These are phyloP conservation scores for Acanthisitta chloris DNA, from an alignment of 2,113 vertebrate genomes.

Conservation along the genomic window DNA sequence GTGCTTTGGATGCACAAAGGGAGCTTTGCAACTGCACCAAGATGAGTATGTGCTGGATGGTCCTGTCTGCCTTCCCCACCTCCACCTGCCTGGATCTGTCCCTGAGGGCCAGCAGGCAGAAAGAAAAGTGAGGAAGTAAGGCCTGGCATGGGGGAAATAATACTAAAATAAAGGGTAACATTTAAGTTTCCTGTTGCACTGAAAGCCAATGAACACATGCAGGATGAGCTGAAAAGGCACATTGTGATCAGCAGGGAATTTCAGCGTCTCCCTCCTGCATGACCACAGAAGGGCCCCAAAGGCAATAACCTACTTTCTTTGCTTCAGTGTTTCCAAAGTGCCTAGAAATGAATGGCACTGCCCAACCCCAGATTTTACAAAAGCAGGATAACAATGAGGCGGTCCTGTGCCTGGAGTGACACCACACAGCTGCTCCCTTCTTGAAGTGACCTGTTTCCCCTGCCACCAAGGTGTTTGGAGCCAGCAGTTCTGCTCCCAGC, in stretches of 20 bases:
- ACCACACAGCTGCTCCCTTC: not conserved
- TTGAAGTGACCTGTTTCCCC: rapidly evolving
- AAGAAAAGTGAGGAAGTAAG: not conserved
- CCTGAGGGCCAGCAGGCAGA: not conserved
- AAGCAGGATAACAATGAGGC: not conserved
- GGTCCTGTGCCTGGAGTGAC: not conserved
- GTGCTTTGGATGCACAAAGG: rapidly evolving
- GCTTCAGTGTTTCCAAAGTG: not conserved
- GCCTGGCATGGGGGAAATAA: not conserved
- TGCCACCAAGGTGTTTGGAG: not conserved
- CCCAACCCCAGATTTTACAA: too few relatives aligned
- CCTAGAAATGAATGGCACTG: not conserved
- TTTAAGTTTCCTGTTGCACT: not conserved
- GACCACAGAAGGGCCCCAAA: rapidly evolving
- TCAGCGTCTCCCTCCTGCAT: not conserved
- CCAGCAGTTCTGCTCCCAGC: not conserved
- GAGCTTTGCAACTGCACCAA: not conserved
- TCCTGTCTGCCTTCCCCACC: not conserved
- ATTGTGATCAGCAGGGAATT: not conserved
- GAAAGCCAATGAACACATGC: not conserved
- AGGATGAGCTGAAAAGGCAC: not conserved
- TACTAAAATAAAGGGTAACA: not conserved
- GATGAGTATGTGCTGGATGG: rapidly evolving
- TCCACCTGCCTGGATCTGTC: not conserved
- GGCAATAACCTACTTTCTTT: not conserved